Conservation (phyloP, 2,888 invertebrate genomes). For the Platycnemis pennipes region DNA sequence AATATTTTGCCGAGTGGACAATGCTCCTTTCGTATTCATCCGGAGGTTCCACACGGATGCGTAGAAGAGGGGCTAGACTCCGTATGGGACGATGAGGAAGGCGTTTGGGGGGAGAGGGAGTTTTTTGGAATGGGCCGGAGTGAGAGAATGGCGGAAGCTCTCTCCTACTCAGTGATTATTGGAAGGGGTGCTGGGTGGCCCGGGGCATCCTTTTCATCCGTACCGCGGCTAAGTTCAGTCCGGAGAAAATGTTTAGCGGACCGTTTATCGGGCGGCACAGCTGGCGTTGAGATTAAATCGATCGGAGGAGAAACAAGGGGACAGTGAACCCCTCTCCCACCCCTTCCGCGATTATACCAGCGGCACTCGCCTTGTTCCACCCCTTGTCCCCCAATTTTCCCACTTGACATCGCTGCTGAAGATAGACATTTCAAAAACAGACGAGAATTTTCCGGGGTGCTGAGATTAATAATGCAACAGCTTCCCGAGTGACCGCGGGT, state of each 20-base stretch:
- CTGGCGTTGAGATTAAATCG: slow-evolving; percentile 39
- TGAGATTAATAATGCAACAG: neutral
- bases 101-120: neutral
- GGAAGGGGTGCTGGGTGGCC: neutral
- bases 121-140: neutral
- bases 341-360: neutral
- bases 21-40: too few species aligned
- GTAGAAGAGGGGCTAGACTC: too few species aligned
- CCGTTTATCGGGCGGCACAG: slow-evolving; percentile 3
- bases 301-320: neutral
- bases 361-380: neutral
- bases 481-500: neutral
- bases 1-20: too few species aligned
- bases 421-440: slow-evolving; percentile 32
- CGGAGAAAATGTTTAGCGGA: slow-evolving; percentile 21
- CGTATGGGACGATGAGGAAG: neutral
- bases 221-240: neutral
- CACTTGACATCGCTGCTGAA: neutral
- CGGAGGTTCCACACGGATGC: too few species aligned
- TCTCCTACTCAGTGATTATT: too few species aligned
- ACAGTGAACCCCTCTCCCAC: neutral
- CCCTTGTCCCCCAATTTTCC: neutral
- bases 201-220: neutral
- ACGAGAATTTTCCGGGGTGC: slow-evolving; percentile 5
- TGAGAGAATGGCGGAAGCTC: neutral